Percentiles rank a stretch among this genome's conserved stretches.
These are phyloP conservation scores for Rhabdomys pumilio DNA, from an alignment of 2,797 vertebrate species.

Conservation along the genomic window DNA sequence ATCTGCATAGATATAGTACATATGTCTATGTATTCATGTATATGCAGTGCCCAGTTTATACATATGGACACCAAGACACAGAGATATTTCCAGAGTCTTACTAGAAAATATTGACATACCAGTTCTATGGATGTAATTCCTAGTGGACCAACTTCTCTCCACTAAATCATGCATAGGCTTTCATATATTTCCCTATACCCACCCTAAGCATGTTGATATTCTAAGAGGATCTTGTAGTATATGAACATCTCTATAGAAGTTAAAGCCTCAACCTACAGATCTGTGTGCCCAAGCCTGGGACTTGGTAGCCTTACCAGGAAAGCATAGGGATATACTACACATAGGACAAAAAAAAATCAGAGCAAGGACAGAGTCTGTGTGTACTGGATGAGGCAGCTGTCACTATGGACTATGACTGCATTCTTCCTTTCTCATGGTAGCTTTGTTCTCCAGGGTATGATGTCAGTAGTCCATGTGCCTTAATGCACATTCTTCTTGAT, in stretches of 20 bases:
- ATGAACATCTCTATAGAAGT: constrained; percentile 33
- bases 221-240: constrained; percentile 20
- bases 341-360: not conserved
- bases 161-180: not conserved
- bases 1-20: not conserved
- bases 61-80: not conserved
- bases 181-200: not conserved
- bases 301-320: not conserved
- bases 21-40: not conserved
- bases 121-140: not conserved
- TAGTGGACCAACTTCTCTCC: not conserved
- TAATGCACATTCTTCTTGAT: not conserved
- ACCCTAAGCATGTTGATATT: not conserved
- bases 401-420: not conserved
- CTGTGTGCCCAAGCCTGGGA: not conserved
- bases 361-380: not conserved
- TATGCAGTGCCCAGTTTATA: not conserved
- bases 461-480: not conserved
- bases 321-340: not conserved
- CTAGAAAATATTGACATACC: not conserved
- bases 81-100: not conserved
- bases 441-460: not conserved
- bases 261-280: not conserved
- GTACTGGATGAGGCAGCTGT: not conserved
- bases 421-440: not conserved